Base-by-base conservation (phyloP, 2,113 vertebrate genomes). In the Galeopterus variegatus region DNA sequence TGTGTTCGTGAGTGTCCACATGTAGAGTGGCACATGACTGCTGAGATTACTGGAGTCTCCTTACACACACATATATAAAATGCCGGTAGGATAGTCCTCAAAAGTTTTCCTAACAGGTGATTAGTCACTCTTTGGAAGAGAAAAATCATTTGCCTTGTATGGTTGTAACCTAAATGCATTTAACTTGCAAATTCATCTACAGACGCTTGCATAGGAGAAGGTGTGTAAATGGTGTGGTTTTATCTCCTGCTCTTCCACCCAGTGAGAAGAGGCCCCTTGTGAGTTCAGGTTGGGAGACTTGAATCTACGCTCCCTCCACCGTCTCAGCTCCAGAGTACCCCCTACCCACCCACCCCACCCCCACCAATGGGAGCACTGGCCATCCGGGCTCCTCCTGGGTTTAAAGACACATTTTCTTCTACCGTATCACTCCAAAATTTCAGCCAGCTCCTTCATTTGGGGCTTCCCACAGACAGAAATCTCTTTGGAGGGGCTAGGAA, bases 401-500 rank as follows among this genome's bases (percentile, higher is more conserved):
- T 60, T 72, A 19, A 19, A 10, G 24, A 33, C 26, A 13, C 0
- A 1, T 11, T 9, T 17, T 24, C 41, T 36, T 17, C 86, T 65
- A 72, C 73, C 58, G 9, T 10, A 0, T 67, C 7, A 70, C 8
- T 1, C 8, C 1, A 2, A 77, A 72, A 23, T 4, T 1, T 19
- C 28, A 45, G 48, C 36, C 48, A 33, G 18, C 56, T 23, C 36
- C 92, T 50, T 80, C 6, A 19, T 76, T 6, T 23, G 18, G 52
- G 21, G 93, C 65, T 89, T 18, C 5, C 18, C 19, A 3, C 24
- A 31, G 50, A 31, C 2, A 81, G 80, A 54, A 13, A 36, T 54
- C 50, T 15, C 5, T 56, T 15, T 5, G 64, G 26, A 56, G 83
- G 15, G 2, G 36, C 24, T 31, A 56, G 23, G 26, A 24, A 60